Percentiles rank a stretch among this genome's conserved stretches.
Conservation (phyloP, 2,888 invertebrate genomes). For the Stenodema calcarata region DNA sequence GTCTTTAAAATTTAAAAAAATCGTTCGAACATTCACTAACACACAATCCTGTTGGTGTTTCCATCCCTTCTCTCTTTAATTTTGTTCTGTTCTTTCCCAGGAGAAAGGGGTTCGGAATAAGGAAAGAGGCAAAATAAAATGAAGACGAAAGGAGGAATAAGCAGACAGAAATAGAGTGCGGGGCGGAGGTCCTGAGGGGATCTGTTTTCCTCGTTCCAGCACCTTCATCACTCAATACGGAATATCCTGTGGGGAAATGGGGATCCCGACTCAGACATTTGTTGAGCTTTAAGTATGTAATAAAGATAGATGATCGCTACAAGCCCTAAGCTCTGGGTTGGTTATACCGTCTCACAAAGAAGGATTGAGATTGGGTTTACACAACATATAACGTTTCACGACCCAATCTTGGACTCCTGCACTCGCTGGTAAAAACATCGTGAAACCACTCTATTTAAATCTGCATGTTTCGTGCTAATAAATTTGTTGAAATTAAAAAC, state of each 20-base stretch:
- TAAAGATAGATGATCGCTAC: slow-evolving; percentile 21
- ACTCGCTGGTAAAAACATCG: too few relatives aligned
- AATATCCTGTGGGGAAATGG: slow-evolving; percentile 14
- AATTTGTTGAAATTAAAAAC: too few relatives aligned
- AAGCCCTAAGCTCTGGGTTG: neutral
- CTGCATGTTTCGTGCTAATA: too few relatives aligned
- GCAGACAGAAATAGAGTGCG: neutral
- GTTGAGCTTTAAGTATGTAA: slow-evolving; percentile 18
- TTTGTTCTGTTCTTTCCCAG: neutral
- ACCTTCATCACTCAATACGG: slow-evolving; percentile 26
- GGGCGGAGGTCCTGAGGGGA: neutral
- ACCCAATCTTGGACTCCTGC: neutral
- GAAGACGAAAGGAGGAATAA: neutral
- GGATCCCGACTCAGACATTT: slow-evolving; percentile 1
- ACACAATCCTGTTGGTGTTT: too few relatives aligned
- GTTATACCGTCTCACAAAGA: neutral
- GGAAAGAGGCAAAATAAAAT: neutral
- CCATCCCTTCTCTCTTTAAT: neutral
- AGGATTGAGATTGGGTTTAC: neutral
- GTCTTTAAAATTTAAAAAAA: too few relatives aligned
- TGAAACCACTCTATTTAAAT: too few relatives aligned
- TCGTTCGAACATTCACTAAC: too few relatives aligned
- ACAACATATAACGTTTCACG: neutral
- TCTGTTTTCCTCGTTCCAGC: neutral
- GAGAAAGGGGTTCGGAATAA: neutral